Evolutionary conservation across 2,888 invertebrate genomes (phyloP), one percentile per base, ranked within the genome.

Genomic region (Phrixothrix hirtus): DNA sequence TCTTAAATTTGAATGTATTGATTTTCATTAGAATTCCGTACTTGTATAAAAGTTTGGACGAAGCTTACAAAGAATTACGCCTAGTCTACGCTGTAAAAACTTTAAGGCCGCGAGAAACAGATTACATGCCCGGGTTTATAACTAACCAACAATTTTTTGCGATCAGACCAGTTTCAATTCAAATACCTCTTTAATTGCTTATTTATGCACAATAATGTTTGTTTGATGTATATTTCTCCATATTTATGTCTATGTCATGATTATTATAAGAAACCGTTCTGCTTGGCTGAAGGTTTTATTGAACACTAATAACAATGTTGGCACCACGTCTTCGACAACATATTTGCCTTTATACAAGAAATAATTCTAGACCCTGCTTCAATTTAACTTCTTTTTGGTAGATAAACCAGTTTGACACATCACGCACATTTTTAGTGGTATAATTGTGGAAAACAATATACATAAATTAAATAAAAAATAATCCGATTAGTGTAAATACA

Each of bases 111-210:
- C 13, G 31, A 31, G 31, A 31, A 31, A 31, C 31, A 13, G 14
- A 21, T 21, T 21, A 21, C 21, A 21, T 7, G 21, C 7, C 7
- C 21, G 4, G 21, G 21, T 7, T 5, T 21, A 3, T 32, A 35
- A 17, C 35, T 35, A 7, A 17, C 35, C 35, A 16, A 9, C 15
- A 1, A 6, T 14, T 35, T 35, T 35, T 35, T 21, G 7, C 21
- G 7, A 3, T 21, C 7, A 21, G 21, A 7, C 21, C 7, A 21
- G 7, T 7, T 21, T 21, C 55, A 37, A 37, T 21, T 26, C 14
- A 11, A 25, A 37, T 37, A 13, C 12, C 12, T 9, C 14, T 12
- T 37, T 37, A 37, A 37, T 37, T 26, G 25, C 37, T 11, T 25
- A 25, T 11, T 36, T 36, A 25, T 25, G 25, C 36, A 25, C 12